Evolutionary conservation across 2,888 invertebrate species (phyloP), one percentile per base, ranked within the genome.

Genomic region (Epinotia demarniana): DNA sequence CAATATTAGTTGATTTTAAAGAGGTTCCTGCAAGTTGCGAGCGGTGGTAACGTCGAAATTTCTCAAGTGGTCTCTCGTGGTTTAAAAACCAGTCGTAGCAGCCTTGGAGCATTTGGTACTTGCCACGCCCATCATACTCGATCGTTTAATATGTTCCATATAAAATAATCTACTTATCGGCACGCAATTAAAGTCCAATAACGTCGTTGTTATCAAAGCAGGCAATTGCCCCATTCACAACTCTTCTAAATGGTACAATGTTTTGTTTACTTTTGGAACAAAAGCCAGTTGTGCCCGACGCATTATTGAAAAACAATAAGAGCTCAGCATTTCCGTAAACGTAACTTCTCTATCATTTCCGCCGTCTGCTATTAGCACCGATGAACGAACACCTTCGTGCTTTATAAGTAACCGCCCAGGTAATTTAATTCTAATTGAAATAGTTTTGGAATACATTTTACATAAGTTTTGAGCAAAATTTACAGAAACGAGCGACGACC

Each of bases 71-170:
- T 81, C 83, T 86, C 82, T 83, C 85, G 88, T 86, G 87, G 87
- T 89, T 88, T 87, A 89, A 90, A 91, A 92, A 91, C 90, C 88
- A 85, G 90, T 90, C 87, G 85, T 82, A 80, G 86, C 83, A 86
- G 87, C 90, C 91, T 91, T 92, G 89, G 82, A 89, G 86, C 86
- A 89, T 85, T 91, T 91, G 90, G 90, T 87, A 86, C 81, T 87
- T 90, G 92, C 92, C 92, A 92, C 91, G 90, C 92, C 92, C 90
- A 87, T 62, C 61, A 67, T 61, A 75, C 46, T 58, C 55, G 23
- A 55, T 39, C 64, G 58, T 33, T 39, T 55, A 27, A 46, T 71
- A 57, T 69, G 57, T n/a, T 62, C 64, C 53, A 55, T 55, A 72
- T 16, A 64, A 60, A 49, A 58, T 18, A 60, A 43, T 60, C 43